Evolutionary conservation across 2,113 vertebrate species (phyloP).

Genomic region (Odontesthes bonariensis): DNA sequence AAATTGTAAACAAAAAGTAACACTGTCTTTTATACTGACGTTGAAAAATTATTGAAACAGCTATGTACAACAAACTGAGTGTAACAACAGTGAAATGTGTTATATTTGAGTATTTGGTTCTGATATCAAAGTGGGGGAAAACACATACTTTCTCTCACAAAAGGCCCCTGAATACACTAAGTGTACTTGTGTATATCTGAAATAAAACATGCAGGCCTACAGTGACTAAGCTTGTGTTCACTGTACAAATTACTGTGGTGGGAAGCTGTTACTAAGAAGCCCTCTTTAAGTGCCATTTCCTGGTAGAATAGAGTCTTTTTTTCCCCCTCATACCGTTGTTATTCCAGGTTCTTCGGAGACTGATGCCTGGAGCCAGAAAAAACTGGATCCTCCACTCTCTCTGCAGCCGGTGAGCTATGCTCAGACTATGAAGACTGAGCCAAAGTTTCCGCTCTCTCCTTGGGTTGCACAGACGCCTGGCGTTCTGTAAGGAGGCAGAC

Average conservation of each 20-base stretch:
- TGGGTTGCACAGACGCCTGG: conserved; percentile 27
- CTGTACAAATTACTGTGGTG: conserved; percentile 43
- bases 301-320: conserved; percentile 34
- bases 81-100: conserved; percentile 47
- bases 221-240: conserved; percentile 5
- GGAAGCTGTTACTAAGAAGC: conserved; percentile 30
- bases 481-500: conserved; percentile 54
- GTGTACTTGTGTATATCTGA: conserved; percentile 24
- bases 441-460: conserved; percentile 47
- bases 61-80: conserved; percentile 52
- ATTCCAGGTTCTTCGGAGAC: conserved; percentile 52
- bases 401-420: conserved; percentile 19
- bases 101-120: conserved; percentile 18
- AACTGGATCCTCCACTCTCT: conserved; percentile 55
- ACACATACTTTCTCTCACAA: background rate
- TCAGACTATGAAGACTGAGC: conserved; percentile 28
- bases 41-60: conserved; percentile 38
- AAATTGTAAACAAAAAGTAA: conserved; percentile 20
- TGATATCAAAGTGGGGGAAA: conserved; percentile 12
- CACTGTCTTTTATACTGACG: conserved; percentile 37
- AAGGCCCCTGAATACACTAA: conserved; percentile 19
- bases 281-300: conserved; percentile 56
- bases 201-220: background rate
- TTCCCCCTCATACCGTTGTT: conserved; percentile 5
- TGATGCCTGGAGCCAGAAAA: conserved; percentile 52